Evolutionary conservation across 2,113 vertebrate genomes (phyloP), one percentile per base, ranked within the genome.

Genomic region (Chauna torquata): DNA sequence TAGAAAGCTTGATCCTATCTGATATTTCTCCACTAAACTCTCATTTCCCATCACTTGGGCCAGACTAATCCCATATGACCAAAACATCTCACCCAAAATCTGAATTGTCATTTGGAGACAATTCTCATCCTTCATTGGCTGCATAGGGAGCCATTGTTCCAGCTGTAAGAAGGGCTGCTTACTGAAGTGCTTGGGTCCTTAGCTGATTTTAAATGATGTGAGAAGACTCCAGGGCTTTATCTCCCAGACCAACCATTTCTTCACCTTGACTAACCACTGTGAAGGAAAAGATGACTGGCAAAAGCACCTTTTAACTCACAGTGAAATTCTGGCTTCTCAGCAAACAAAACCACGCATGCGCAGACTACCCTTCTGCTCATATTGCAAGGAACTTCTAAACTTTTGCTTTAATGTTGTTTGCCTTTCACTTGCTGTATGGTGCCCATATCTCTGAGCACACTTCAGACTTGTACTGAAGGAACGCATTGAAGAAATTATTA

Each of bases 141-240:
- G 10, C 36, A 17, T 3, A 38, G 24, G 28, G 15, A 76, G n/a
- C 12, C 0, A 0, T 2, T 24, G 38, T n/a, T 52, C 23, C 17
- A 23, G 38, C 36, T 38, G 16, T n/a, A 42, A 82, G 30, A 36
- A 8, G 5, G 32, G 19, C 40, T 92, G 42, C 47, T 82, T 45
- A 24, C 0, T 2, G 42, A 66, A 65, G 27, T 18, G 5, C 25
- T 25, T 65, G 40, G 2, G 5, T 59, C 42, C 27, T 64, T 34
- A 61, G 7, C 28, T 18, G 40, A 34, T 44, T 7, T 15, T 25
- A 45, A 57, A 16, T 44, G 20, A 52, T 19, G 24, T 64, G 18
- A 34, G 34, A 82, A 23, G 12, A 28, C 22, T 62, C 47, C 58
- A 36, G 23, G 54, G 17, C 47, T 69, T 64, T 50, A 22, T 52